Conservation (phyloP, 2,113 vertebrate genomes). For the Tachysurus vachellii region DNA sequence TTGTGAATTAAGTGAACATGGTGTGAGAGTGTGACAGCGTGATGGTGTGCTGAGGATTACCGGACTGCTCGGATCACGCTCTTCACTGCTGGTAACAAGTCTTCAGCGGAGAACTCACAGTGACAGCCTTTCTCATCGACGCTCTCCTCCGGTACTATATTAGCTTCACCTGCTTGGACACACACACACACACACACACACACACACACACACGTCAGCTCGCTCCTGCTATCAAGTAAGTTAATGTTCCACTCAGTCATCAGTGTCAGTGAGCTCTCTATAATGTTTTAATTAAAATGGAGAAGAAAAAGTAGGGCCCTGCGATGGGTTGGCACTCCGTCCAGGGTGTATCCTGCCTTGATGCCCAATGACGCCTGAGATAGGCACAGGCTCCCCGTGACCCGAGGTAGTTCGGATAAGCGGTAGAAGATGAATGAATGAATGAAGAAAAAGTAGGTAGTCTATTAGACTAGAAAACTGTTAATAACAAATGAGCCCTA, state of each 20-base stretch:
- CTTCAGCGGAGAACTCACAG: conserved; percentile 92
- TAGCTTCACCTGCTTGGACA: conserved; percentile 79
- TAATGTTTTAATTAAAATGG: conserved; percentile 8
- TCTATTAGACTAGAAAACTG: not conserved
- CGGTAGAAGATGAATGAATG: too few species aligned
- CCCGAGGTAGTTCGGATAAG: too few species aligned
- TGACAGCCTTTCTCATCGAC: conserved; percentile 94
- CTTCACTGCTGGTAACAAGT: conserved; percentile 91
- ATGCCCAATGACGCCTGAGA: too few species aligned
- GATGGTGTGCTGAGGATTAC: conserved; percentile 65
- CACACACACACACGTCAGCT: conserved; percentile 14
- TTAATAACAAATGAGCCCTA: not conserved
- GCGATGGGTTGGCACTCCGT: too few species aligned
- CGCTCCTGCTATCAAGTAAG: not conserved
- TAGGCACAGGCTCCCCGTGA: too few species aligned
- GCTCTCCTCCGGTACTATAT: conserved; percentile 81
- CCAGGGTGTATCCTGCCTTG: too few species aligned
- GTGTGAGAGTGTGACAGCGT: not conserved
- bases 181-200: conserved; percentile 33
- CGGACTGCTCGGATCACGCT: conserved; percentile 93
- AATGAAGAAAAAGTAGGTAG: not conserved
- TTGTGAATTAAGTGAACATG: not conserved
- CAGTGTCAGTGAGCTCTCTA: not conserved
- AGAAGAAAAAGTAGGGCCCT: not conserved
- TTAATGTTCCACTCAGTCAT: conserved; percentile 22